Evolutionary conservation across 1,140 invertebrate species (phyloP), one percentile per base, ranked within the genome.

Genomic region (Phenacoccus solenopsis): DNA sequence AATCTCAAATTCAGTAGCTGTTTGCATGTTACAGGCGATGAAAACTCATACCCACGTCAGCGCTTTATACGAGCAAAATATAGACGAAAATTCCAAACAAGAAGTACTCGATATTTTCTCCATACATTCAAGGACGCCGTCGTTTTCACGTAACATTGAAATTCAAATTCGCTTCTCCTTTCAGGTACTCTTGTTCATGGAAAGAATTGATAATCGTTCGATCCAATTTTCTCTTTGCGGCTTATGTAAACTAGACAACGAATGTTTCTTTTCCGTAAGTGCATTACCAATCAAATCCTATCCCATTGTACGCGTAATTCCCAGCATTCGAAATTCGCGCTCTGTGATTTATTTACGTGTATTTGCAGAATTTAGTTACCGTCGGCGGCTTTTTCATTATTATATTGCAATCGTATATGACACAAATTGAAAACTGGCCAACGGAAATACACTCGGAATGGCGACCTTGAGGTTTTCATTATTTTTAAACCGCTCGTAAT

Each of bases 331-430:
- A n/a, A n/a, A n/a, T n/a, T n/a, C n/a, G n/a, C n/a, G n/a, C n/a
- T n/a, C n/a, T n/a, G n/a, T n/a, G n/a, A n/a, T n/a, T n/a, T n/a
- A n/a, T n/a, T n/a, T n/a, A n/a, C n/a, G n/a, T n/a, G n/a, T n/a
- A n/a, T 59, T 70, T 28, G 1, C 20, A 71, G 71, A 71, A 56
- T 38, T 5, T 69, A 4, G 68, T 71, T 28, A 68, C 71, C 24
- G 68, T 71, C 7, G 68, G 68, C n/a, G 71, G 71, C 20, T 69
- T 69, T 3, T 59, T 71, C 20, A 68, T 67, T 16, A 71, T 71
- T 10, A 71, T 71, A 9, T 25, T 71, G 20, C 71, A 71, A 28
- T 71, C 71, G 30, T 71, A 57, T 20, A 71, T 71, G 71, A 71
- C 71, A 0, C 38, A 69, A 24, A 71, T 71, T 3, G 71, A 71